A percentile compares a stretch with the other conserved stretches of the same genome.
phyloP scores from a whole-genome alignment of 64 coral and sea anemone species.

The Pocillopora verrucosa region DNA sequence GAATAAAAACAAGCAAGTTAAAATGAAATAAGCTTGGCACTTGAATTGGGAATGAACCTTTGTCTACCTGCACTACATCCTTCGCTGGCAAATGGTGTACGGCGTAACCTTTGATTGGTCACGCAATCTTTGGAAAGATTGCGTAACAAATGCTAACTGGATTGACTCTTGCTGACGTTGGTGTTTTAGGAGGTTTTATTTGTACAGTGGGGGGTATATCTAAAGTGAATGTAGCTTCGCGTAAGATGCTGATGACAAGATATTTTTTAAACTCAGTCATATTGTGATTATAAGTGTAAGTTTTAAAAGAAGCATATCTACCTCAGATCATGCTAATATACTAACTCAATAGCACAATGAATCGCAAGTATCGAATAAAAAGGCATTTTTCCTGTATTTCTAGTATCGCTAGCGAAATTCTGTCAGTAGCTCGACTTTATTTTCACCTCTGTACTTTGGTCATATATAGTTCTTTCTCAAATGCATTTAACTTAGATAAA shows the following conservation, averaged over 20 bases:
- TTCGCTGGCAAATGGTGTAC: not conserved
- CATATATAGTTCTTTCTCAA: too few relatives aligned
- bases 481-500: too few relatives aligned
- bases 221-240: not conserved
- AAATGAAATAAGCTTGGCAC: not conserved
- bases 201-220: not conserved
- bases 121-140: not conserved
- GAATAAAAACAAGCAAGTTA: not conserved
- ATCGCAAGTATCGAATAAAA: too few relatives aligned
- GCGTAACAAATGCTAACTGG: not conserved
- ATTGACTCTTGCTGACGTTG: not conserved
- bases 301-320: too few relatives aligned
- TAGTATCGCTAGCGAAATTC: too few relatives aligned
- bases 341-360: too few relatives aligned
- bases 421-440: too few relatives aligned
- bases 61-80: not conserved
- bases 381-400: too few relatives aligned
- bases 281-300: not conserved
- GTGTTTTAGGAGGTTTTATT: not conserved
- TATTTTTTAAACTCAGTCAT: not conserved
- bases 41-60: not conserved
- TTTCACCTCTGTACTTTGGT: too few relatives aligned
- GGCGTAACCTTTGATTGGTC: not conserved
- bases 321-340: not conserved
- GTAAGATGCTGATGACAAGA: not conserved